Conservation (phyloP, 2,888 invertebrate species). For the Euphydryas editha region DNA sequence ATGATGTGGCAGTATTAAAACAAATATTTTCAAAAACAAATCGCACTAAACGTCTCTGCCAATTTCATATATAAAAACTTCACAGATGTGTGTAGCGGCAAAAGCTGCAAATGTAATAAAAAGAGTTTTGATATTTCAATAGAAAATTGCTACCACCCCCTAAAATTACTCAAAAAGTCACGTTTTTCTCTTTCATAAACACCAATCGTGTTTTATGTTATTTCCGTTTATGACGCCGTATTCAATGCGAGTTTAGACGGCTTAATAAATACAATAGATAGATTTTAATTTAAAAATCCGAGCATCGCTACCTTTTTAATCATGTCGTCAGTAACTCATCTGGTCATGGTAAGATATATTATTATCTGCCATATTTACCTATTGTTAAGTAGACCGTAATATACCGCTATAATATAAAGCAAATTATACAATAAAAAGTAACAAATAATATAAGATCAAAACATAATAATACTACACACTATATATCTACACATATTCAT, state of each 20-base stretch:
- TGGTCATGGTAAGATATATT: too few species aligned
- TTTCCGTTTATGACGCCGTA: slow-evolving; percentile 38
- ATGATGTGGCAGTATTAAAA: neutral
- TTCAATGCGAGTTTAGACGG: slow-evolving; percentile 39
- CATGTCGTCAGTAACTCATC: too few species aligned
- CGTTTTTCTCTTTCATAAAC: slow-evolving; percentile 61
- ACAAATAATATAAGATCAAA: too few species aligned
- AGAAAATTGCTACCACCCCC: slow-evolving; percentile 60
- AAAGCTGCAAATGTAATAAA: slow-evolving; percentile 43
- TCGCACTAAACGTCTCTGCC: neutral
- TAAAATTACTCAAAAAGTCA: slow-evolving; percentile 59
- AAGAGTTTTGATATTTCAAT: slow-evolving; percentile 53
- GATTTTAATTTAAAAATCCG: too few species aligned
- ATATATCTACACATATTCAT: too few species aligned
- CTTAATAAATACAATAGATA: too few species aligned
- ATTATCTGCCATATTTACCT: too few species aligned
- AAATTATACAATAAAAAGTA: too few species aligned
- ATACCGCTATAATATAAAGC: too few species aligned
- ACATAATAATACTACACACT: too few species aligned
- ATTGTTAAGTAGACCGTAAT: too few species aligned
- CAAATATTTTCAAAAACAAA: neutral
- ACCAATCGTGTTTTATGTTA: slow-evolving; percentile 43
- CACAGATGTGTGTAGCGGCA: slow-evolving; percentile 31
- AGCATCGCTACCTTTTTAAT: too few species aligned
- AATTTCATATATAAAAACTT: slow-evolving; percentile 24